Evolutionary conservation across 2,113 vertebrate genomes (phyloP), one percentile per base, ranked within the genome.

Genomic region (Plestiodon gilberti): DNA sequence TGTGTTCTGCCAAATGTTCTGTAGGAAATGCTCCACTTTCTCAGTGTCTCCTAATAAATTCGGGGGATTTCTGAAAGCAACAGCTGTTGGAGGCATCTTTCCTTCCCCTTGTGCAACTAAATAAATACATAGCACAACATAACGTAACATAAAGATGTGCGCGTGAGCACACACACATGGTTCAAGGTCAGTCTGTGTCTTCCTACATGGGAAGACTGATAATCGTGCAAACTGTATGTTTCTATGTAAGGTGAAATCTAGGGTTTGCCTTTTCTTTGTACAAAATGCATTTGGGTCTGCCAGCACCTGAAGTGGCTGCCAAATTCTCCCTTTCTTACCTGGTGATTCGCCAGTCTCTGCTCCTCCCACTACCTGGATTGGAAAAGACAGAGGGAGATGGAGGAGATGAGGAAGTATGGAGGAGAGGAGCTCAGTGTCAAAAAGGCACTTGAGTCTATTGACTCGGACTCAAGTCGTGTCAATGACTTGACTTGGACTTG

Each of bases 1-100:
- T 57, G 59, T 91, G 94, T 94, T 88, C 93, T 94, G 92, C 94
- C 94, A 92, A 89, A 80, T 85, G 90, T 70, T 86, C 73, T 87
- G 85, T 78, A 87, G 85, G 78, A 87, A 82, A 25, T 11, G 28
- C 25, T 77, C 18, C 65, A 30, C 87, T 76, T 87, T 89, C 55
- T 55, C 76, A 89, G 75, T 82, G 88, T 55, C 86, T 91, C 83
- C 83, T 76, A 62, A 92, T 84, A 87, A 89, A 92, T 82, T 3
- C 2, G 59, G 86, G 73, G 52, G 78, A 61, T 14, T 65, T 89
- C 67, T 65, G 70, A 87, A 40, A 0, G 59, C 8, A 83, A 78
- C 85, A 76, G 89, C 82, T 70, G 81, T 78, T n/a, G 70, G 52
- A 35, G 33, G 9, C 70, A 23, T 18, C 11, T 73, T 9, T 79